These are phyloP conservation scores for Drosophila sp. DNA, from an alignment of 1,140 invertebrate genomes.

Conservation along the genomic window DNA sequence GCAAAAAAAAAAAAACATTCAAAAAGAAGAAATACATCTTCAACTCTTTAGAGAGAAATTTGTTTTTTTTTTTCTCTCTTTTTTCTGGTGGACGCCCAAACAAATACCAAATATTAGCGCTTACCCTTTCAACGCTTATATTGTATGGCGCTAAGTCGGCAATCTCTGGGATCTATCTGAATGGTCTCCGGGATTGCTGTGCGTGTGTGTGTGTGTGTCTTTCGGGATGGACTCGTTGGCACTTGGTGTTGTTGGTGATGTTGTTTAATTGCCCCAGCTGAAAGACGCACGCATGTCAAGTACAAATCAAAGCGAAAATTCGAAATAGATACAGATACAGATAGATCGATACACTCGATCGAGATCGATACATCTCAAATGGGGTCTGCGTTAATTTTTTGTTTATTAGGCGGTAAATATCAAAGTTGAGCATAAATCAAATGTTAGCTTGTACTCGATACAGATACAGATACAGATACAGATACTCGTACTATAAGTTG, in stretches of 20 bases:
- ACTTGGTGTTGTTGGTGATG: conserved; percentile 54
- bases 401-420: conserved; percentile 81
- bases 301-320: conserved; percentile 74
- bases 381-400: conserved; percentile 70
- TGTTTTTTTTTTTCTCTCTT: conserved; percentile 8
- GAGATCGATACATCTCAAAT: conserved; percentile 49
- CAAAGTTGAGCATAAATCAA: conserved; percentile 80
- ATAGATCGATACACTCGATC: conserved; percentile 16
- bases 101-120: conserved; percentile 79
- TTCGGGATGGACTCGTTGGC: conserved; percentile 27
- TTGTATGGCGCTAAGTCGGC: conserved; percentile 28
- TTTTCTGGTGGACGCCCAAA: conserved; percentile 59
- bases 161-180: conserved; percentile 10
- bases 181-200: conserved; percentile 6
- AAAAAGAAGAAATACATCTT: conserved; percentile 8
- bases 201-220: background rate
- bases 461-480: conserved; percentile 30
- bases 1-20: background rate
- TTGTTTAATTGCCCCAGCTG: conserved; percentile 74
- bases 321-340: conserved; percentile 44
- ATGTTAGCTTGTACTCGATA: conserved; percentile 54
- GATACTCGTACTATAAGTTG: conserved; percentile 33
- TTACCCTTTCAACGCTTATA: conserved; percentile 59
- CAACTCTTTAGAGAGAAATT: background rate
- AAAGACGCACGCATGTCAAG: conserved; percentile 76